Percentiles rank a stretch among this genome's conserved stretches.
Evolutionary conservation across 1,140 invertebrate genomes (phyloP).

Genomic region (Anoplolepis gracilipes): DNA sequence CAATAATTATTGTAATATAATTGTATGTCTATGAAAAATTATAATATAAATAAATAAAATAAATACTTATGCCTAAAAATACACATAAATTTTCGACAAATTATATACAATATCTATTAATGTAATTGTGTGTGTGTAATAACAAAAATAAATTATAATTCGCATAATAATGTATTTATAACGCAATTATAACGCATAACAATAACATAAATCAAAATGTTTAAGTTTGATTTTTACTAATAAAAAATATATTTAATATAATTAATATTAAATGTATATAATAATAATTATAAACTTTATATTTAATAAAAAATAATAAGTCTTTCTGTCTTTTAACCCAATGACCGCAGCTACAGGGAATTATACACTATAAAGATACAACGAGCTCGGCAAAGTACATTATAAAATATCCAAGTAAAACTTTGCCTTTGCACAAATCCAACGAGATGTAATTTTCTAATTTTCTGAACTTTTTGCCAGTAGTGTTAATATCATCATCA

Average conservation of each 20-base stretch:
- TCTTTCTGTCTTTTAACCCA: no score
- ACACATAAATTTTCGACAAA: background rate
- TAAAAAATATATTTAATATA: conserved; percentile 8
- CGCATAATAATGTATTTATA: no score
- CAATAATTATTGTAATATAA: background rate
- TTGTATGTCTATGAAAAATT: background rate
- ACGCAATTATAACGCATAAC: background rate
- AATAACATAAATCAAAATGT: background rate
- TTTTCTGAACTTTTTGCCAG: background rate
- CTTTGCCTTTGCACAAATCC: conserved; percentile 26
- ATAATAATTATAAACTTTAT: background rate
- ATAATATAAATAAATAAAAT: background rate
- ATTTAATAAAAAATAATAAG: background rate
- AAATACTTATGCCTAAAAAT: background rate
- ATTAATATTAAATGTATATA: background rate
- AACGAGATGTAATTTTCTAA: conserved; percentile 8
- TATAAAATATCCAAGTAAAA: conserved; percentile 10
- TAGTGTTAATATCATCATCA: background rate
- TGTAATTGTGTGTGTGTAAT: background rate
- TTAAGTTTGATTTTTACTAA: background rate
- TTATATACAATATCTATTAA: background rate
- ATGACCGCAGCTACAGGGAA: background rate
- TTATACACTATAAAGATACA: background rate
- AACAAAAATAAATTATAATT: background rate
- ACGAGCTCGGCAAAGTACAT: background rate